phyloP scores from a whole-genome alignment of 2,797 vertebrate genomes.

The Microchirus variegatus region DNA sequence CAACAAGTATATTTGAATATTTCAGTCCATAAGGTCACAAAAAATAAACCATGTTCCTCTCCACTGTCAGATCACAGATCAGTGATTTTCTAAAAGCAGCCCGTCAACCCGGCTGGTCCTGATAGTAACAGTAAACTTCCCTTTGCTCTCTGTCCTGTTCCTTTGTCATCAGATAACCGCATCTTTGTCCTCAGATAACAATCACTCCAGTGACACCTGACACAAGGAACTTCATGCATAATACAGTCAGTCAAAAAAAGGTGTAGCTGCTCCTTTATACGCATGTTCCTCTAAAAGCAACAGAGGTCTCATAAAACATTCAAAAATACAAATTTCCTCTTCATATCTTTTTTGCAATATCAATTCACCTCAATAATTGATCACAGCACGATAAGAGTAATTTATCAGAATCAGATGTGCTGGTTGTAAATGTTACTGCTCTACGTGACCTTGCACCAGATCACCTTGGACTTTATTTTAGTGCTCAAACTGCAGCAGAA shows the following conservation, averaged over 20 bases:
- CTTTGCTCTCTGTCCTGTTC: not conserved
- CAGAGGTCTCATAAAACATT: not conserved
- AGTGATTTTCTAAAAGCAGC: not conserved
- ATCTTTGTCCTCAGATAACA: not conserved
- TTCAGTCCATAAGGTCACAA: too few relatives aligned
- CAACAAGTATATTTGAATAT: too few relatives aligned
- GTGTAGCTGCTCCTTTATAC: not conserved
- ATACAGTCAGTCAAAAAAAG: too few relatives aligned
- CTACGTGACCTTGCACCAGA: not conserved
- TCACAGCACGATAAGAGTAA: too few relatives aligned
- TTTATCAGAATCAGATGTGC: not conserved
- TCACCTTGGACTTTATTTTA: not conserved
- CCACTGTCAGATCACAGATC: not conserved
- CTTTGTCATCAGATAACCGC: not conserved
- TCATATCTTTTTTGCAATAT: too few relatives aligned
- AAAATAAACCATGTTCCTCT: not conserved
- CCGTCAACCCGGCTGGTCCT: slow-evolving; percentile 11
- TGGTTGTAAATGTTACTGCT: not conserved
- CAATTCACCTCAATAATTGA: too few relatives aligned
- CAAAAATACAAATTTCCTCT: too few relatives aligned
- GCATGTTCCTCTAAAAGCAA: not conserved
- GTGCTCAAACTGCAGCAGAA: not conserved
- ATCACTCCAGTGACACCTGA: slow-evolving; percentile 7
- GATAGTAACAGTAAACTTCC: slow-evolving; percentile 4
- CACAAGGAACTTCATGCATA: not conserved